Base-by-base conservation (phyloP, 1,140 invertebrate species). In the Meloidogyne floridensis region DNA sequence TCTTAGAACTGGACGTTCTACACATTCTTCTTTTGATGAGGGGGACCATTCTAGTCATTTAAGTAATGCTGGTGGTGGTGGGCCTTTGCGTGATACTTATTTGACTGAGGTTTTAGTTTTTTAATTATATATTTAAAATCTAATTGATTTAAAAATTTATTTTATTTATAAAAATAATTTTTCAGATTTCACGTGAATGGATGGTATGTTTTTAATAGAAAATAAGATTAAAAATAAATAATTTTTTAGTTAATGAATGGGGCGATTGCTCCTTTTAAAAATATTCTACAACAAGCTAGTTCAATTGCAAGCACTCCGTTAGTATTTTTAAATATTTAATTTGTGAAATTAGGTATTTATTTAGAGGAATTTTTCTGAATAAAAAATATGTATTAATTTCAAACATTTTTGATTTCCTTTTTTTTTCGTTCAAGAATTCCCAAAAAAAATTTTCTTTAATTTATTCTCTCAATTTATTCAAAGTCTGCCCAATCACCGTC, bases 141-240 rank as follows among this genome's bases (percentile, higher is more conserved):
- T 32, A 32, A 32, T 32, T 32, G 2, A 32, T 32, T 32, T 32
- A 32, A 32, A 32, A 32, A 32, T 32, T 32, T 32, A 32, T 32
- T 32, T 71, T 43, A 70, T 65, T 42, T 71, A 2, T 47, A 15
- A 15, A 9, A 72, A 32, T 8, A 0, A 72, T 65, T n/a, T 69
- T 80, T 80, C n/a, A 81, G 80, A 81, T 81, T 32, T 81, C 80
- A 18, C 73, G 72, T 11, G 80, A 78, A 70, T 78, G 77, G 77
- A 78, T 78, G 77, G 56, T 59, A 15, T 4, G 8, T 13, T 9
- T 2, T 56, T 9, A 8, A 11, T 47, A 10, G 8, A 13, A 32
- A 15, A 8, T 15, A 43, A 43, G 3, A 43, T 15, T 20, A 4
- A 13, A 73, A 43, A 11, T 73, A 15, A 20, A 73, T 73, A 1